Conservation (phyloP, 2,113 vertebrate genomes). For the Macroglossus sobrinus region DNA sequence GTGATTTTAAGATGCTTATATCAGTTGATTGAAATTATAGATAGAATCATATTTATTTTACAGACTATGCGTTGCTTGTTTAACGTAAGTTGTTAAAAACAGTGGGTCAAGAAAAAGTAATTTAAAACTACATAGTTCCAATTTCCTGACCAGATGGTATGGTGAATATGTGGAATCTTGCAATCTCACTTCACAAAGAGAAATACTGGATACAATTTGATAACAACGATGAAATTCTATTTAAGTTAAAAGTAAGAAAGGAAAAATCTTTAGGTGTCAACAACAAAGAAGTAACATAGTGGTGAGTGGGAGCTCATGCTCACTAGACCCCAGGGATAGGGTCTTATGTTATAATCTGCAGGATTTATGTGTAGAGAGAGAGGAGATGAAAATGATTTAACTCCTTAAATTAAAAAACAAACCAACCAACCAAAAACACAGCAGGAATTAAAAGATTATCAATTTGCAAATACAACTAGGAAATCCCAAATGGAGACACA, state of each 20-base stretch:
- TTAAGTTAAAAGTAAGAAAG: slow-evolving; percentile 13
- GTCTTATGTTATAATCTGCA: not conserved
- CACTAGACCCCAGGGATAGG: not conserved
- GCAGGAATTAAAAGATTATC: not conserved
- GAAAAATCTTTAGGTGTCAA: not conserved
- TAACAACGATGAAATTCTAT: not conserved
- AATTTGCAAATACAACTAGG: not conserved
- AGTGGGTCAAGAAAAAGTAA: not conserved
- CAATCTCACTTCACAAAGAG: not conserved
- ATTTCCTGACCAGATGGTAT: not conserved
- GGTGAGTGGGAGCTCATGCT: not conserved
- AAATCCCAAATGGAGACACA: not conserved
- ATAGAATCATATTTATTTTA: slow-evolving; percentile 20
- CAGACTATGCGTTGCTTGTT: not conserved
- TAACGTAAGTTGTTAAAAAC: not conserved
- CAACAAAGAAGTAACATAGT: not conserved
- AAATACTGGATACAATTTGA: not conserved
- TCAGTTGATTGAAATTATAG: not conserved
- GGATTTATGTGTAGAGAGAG: not conserved
- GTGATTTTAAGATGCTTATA: slow-evolving; percentile 12
- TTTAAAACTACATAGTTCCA: not conserved
- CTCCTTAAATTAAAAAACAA: not conserved
- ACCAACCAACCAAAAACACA: not conserved
- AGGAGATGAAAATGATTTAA: not conserved
- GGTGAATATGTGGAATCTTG: not conserved